Evolutionary conservation across 2,888 invertebrate genomes (phyloP).

Genomic region (Drosophila emarginata): DNA sequence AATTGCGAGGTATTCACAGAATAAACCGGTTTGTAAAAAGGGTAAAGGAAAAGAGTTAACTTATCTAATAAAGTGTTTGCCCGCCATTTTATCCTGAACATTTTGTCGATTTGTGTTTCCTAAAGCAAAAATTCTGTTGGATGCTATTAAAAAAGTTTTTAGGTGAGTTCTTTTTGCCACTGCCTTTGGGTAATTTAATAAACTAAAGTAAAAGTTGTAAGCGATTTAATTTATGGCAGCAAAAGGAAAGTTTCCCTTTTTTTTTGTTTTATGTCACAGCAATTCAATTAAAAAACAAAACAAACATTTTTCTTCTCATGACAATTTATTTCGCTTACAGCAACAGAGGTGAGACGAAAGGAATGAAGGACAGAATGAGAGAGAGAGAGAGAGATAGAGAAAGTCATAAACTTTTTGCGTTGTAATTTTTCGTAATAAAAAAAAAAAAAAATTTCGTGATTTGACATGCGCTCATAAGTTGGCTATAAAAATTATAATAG

Average conservation of each 20-base stretch:
- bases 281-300: constrained; percentile 7
- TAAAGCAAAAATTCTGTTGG: constrained; percentile 1
- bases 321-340: neutral
- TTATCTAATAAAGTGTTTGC: constrained; percentile 39
- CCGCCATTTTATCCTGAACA: constrained; percentile 1
- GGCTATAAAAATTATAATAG: constrained; percentile 17
- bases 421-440: constrained; percentile 7
- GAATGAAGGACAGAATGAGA: constrained; percentile 3
- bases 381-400: constrained; percentile 12
- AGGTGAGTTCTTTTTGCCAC: constrained; percentile 5
- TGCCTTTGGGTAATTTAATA: constrained; percentile 57
- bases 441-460: neutral
- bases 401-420: constrained; percentile 17
- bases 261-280: neutral
- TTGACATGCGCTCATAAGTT: constrained; percentile 7
- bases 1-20: neutral
- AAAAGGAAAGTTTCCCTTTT: neutral
- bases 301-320: constrained; percentile 3
- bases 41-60: constrained; percentile 31
- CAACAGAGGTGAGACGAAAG: constrained; percentile 5
- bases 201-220: constrained; percentile 48
- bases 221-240: constrained; percentile 55
- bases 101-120: constrained; percentile 36
- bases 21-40: neutral
- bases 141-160: constrained; percentile 52